Evolutionary conservation across 2,888 invertebrate species (phyloP).

Genomic region (Darwinula stevensoni): DNA sequence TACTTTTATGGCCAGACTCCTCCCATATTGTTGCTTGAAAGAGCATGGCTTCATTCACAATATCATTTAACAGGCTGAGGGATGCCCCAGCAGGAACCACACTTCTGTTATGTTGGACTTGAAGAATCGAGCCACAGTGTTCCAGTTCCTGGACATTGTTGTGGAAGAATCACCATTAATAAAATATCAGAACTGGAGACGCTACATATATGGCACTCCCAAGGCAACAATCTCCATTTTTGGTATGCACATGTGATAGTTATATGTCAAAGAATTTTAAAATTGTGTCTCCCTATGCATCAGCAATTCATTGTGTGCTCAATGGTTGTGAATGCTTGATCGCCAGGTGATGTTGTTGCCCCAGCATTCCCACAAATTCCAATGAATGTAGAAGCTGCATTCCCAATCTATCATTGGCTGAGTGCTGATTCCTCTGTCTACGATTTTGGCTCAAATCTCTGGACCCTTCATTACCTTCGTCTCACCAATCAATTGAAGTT

Average conservation of each 20-base stretch:
- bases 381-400: conserved; percentile 16
- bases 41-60: too few relatives aligned
- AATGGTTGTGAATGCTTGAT: conserved; percentile 51
- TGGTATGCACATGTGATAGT: conserved; percentile 15
- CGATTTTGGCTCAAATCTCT: conserved; percentile 72
- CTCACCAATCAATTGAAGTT: conserved; percentile 19
- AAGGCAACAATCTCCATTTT: conserved; percentile 22
- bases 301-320: neutral
- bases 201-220: conserved; percentile 82
- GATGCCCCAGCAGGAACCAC: conserved; percentile 66
- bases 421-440: conserved; percentile 78
- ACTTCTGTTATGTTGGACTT: conserved; percentile 71
- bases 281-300: neutral
- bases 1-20: neutral
- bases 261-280: too few relatives aligned
- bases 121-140: conserved; percentile 61
- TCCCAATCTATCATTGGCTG: too few relatives aligned
- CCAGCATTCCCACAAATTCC: conserved; percentile 80
- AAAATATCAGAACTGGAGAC: conserved; percentile 61
- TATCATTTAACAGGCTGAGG: conserved; percentile 36
- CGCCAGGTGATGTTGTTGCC: conserved; percentile 72
- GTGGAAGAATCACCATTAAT: conserved; percentile 76
- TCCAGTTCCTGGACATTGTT: conserved; percentile 85
- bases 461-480: conserved; percentile 18
- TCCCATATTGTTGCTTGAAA: neutral